Base-by-base conservation (phyloP, 2,113 vertebrate species). In the Nibea coibor region DNA sequence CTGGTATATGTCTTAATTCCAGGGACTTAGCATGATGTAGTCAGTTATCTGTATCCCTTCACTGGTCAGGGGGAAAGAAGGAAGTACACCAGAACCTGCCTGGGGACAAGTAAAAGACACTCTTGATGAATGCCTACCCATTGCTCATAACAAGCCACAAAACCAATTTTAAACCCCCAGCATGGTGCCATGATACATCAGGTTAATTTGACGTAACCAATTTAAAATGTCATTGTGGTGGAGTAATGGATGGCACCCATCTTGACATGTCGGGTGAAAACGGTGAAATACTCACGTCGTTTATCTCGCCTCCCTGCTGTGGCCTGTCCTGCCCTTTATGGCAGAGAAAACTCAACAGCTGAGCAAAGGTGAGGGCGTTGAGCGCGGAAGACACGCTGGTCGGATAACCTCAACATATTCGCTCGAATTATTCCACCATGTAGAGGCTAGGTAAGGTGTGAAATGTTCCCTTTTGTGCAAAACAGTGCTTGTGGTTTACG, bases 141-240 rank as follows among this genome's bases (percentile, higher is more conserved):
- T 87, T 75, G 78, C 89, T 93, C 87, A 91, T 75, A 87, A 86
- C 58, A 57, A 68, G 62, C 85, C 80, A 85, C 85, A 91, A 91
- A 91, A 91, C 89, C 87, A 89, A 90, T 93, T 89, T 84, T 73
- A 91, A 84, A 72, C 20, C 64, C 84, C 75, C 88, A 75, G 90
- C 81, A 78, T 81, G 83, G 54, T 8, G 39, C 75, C 65, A 79
- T 89, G 88, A 93, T 93, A 91, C 88, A 92, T 93, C 88, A 91
- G 88, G 83, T 91, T 94, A 89, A 93, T 94, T 93, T 93, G 89
- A 93, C 85, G 70, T 87, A 93, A 92, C 85, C 89, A 88, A 91
- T 94, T 93, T 91, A 76, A 87, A 86, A 82, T 89, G 90, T 89
- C 89, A 87, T 81, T 69, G 82, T 82, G 58, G 67, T 48, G n/a